A percentile compares a stretch with the other conserved stretches of the same genome.
phyloP scores from a whole-genome alignment of 2,113 vertebrate species.

The Corydoras sp. region DNA sequence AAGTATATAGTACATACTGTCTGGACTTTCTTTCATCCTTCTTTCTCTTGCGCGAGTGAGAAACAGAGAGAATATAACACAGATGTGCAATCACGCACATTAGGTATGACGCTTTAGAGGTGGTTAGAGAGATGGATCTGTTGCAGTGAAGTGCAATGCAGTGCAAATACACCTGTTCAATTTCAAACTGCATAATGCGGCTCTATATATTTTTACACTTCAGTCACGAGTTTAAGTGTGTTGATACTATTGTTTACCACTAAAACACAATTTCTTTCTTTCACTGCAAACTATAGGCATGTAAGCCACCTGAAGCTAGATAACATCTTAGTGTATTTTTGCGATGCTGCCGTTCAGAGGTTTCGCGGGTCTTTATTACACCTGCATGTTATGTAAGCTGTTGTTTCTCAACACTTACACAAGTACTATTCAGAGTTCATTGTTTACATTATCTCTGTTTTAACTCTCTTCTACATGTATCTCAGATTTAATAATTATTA shows the following conservation, averaged over 20 bases:
- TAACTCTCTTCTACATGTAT: neutral
- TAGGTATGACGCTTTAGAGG: constrained; percentile 6
- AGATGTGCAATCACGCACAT: neutral
- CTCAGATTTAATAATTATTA: neutral
- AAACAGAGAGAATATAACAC: neutral
- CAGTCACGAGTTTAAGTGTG: constrained; percentile 27
- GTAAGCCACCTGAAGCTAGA: constrained; percentile 34
- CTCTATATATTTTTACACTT: constrained; percentile 39
- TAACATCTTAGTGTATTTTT: constrained; percentile 43
- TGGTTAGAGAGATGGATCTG: constrained; percentile 31
- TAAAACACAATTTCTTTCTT: constrained; percentile 2
- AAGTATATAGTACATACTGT: constrained; percentile 46
- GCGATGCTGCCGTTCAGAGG: constrained; percentile 28
- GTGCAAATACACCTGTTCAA: constrained; percentile 26
- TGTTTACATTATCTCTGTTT: neutral
- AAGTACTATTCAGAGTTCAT: constrained; percentile 21
- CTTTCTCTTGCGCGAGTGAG: neutral
- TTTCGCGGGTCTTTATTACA: constrained; percentile 29
- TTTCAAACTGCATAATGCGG: constrained; percentile 8
- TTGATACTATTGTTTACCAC: constrained; percentile 20
- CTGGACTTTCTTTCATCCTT: neutral
- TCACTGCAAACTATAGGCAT: constrained; percentile 18
- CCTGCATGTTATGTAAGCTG: constrained; percentile 19
- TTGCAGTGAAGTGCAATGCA: constrained; percentile 24
- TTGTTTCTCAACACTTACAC: neutral